A percentile compares a stretch with the other conserved stretches of the same genome.
phyloP scores from a whole-genome alignment of 2,113 vertebrate species.

The Burhinus oedicnemus region DNA sequence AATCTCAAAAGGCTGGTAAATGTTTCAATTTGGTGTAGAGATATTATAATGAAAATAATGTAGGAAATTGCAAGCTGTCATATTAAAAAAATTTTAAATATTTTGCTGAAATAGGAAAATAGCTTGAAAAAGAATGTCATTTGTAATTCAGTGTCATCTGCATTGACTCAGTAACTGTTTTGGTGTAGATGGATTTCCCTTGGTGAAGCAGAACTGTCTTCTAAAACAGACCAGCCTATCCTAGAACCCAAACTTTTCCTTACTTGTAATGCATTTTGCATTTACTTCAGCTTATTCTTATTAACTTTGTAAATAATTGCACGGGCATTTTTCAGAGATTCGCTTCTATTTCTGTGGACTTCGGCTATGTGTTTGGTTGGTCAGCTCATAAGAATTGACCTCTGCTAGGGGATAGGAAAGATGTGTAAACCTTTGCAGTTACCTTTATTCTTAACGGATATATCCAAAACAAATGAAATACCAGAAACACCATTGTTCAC shows the following conservation, averaged over 20 bases:
- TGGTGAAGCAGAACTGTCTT: neutral
- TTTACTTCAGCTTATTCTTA: neutral
- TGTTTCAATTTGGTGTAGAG: neutral
- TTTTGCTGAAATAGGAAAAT: neutral
- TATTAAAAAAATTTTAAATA: neutral
- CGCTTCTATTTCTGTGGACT: neutral
- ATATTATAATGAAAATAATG: neutral
- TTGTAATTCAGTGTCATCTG: neutral
- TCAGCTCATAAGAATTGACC: neutral
- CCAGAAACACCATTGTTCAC: neutral
- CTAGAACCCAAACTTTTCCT: neutral
- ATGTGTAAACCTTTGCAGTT: neutral
- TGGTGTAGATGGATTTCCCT: neutral
- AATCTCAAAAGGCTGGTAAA: neutral
- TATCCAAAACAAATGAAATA: neutral
- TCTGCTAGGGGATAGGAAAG: neutral
- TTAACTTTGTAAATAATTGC: neutral
- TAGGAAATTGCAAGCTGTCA: neutral
- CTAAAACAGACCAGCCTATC: neutral
- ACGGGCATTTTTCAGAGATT: neutral
- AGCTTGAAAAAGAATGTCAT: neutral
- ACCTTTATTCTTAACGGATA: neutral
- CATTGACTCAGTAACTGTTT: neutral
- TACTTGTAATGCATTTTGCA: neutral
- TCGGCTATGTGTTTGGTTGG: neutral